These are phyloP conservation scores for Acropora tenuis DNA, from an alignment of 64 coral and sea anemone species.

Conservation along the genomic window DNA sequence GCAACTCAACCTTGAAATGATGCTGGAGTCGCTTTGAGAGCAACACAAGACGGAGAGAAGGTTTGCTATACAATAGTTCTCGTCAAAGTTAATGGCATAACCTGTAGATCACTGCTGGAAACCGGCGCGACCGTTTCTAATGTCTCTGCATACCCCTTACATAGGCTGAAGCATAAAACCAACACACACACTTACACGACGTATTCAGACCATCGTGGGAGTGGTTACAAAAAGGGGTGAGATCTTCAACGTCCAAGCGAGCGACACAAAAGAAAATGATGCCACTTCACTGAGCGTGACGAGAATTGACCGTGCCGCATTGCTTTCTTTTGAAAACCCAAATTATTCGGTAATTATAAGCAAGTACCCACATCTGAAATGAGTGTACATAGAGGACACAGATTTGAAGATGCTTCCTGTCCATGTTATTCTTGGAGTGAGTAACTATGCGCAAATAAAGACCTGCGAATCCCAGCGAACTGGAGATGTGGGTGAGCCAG, in stretches of 20 bases:
- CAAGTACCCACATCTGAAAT: slow-evolving; percentile 15
- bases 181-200: background rate
- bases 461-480: slow-evolving; percentile 16
- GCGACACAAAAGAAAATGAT: slow-evolving; percentile 22
- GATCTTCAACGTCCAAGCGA: slow-evolving; percentile 8
- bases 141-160: slow-evolving; percentile 7
- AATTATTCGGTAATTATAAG: slow-evolving; percentile 14
- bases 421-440: slow-evolving; percentile 26
- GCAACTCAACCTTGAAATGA: too few relatives aligned
- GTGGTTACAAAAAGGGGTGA: slow-evolving; percentile 10
- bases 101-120: slow-evolving; percentile 38
- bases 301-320: slow-evolving; percentile 4
- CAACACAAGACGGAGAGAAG: slow-evolving; percentile 12
- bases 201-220: slow-evolving; percentile 40
- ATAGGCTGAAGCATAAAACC: background rate
- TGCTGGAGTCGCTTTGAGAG: too few relatives aligned
- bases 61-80: slow-evolving; percentile 29
- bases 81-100: slow-evolving; percentile 43
- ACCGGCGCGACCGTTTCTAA: slow-evolving; percentile 28
- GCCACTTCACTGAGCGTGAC: slow-evolving; percentile 21
- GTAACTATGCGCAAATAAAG: slow-evolving; percentile 30
- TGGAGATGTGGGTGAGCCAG: slow-evolving; percentile 23
- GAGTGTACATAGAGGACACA: slow-evolving; percentile 8
- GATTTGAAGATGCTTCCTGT: slow-evolving; percentile 8
- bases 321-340: slow-evolving; percentile 19